Percentiles rank a stretch among this genome's conserved stretches.
phyloP scores from a whole-genome alignment of 1,140 invertebrate species.

The Pogonomyrmex californicus region DNA sequence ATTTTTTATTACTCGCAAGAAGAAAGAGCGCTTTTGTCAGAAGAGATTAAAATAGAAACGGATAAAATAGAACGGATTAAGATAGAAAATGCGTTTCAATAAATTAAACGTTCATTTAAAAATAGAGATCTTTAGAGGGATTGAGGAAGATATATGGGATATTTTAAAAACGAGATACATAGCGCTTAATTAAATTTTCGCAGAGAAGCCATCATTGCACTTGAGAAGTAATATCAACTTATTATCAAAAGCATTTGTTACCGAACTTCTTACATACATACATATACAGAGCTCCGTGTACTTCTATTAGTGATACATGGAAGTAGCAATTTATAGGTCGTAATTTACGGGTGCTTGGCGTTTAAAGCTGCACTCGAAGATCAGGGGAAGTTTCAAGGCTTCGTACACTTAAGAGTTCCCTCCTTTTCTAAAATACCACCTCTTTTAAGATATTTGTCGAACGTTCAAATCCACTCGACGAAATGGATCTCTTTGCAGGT shows the following conservation, averaged over 20 bases:
- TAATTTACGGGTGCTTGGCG: conserved; percentile 65
- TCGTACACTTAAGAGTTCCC: conserved; percentile 68
- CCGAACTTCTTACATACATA: background rate
- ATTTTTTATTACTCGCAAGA: conserved; percentile 49
- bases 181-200: conserved; percentile 5
- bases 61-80: conserved; percentile 7
- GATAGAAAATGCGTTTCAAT: background rate
- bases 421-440: conserved; percentile 67
- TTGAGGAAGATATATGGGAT: background rate
- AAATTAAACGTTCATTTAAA: background rate
- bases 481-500: conserved; percentile 77
- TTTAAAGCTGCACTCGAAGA: conserved; percentile 47
- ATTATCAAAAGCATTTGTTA: conserved; percentile 1
- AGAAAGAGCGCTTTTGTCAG: conserved; percentile 7
- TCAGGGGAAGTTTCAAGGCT: conserved; percentile 67
- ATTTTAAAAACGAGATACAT: background rate
- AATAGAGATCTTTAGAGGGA: background rate
- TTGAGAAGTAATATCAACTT: conserved; percentile 11
- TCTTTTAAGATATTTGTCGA: conserved; percentile 74
- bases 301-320: conserved; percentile 19
- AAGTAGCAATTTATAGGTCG: conserved; percentile 51
- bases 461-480: conserved; percentile 74
- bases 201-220: background rate
- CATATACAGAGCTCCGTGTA: background rate
- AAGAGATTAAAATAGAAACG: background rate